Conservation (phyloP, 2,797 vertebrate species). For the Tenualosa ilisha region DNA sequence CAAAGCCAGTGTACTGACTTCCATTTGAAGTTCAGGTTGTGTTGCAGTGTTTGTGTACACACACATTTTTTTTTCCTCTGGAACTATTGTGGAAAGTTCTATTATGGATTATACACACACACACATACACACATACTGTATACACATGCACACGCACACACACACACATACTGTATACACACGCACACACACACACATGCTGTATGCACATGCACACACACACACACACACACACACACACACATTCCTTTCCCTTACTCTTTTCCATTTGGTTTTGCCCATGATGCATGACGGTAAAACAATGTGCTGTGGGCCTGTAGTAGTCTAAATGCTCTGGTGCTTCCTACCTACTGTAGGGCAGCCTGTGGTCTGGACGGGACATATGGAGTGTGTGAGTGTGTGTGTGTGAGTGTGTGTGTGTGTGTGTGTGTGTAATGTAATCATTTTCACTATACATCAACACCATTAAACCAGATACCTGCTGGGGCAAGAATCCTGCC, state of each 20-base stretch:
- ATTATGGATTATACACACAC: slow-evolving; percentile 28
- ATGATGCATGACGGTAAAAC: not conserved
- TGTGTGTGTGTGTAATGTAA: slow-evolving; percentile 58
- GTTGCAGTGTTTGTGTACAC: not conserved
- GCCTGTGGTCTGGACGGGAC: not conserved
- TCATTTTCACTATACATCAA: slow-evolving; percentile 66
- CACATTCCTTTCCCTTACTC: not conserved
- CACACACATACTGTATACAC: not conserved
- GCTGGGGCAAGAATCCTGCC: slow-evolving; percentile 68
- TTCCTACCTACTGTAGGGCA: not conserved
- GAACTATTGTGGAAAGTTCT: not conserved
- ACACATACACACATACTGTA: slow-evolving; percentile 16
- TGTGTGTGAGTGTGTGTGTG: slow-evolving; percentile 15
- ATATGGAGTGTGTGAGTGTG: slow-evolving; percentile 17
- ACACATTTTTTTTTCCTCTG: not conserved
- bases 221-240: not conserved
- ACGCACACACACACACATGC: slow-evolving; percentile 13
- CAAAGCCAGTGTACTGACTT: not conserved
- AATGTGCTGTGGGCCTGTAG: slow-evolving; percentile 1
- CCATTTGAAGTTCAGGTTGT: not conserved
- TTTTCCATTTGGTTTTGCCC: not conserved
- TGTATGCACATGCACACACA: slow-evolving; percentile 10
- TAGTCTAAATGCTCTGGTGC: not conserved
- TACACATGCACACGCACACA: not conserved
- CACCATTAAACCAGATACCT: slow-evolving; percentile 65